Percentiles rank a stretch among this genome's conserved stretches.
Conservation (phyloP, 2,797 vertebrate genomes). For the Sebastes steindachneri region DNA sequence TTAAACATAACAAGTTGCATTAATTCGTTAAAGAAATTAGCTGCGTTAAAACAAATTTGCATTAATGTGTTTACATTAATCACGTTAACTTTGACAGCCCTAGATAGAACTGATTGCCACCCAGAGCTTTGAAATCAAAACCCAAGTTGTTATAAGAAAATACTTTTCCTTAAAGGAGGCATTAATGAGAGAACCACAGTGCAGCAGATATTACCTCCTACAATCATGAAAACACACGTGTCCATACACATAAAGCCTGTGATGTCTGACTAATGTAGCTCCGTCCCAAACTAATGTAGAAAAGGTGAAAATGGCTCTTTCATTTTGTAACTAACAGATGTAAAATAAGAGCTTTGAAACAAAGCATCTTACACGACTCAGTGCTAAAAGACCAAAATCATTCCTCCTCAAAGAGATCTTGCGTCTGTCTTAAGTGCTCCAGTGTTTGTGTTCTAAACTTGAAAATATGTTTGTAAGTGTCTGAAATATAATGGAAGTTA, state of each 20-base stretch:
- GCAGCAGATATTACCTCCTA: neutral
- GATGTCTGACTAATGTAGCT: conserved; percentile 2
- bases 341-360: conserved; percentile 16
- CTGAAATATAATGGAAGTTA: conserved; percentile 15
- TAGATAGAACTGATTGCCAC: neutral
- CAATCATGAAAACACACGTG: neutral
- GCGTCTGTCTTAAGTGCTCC: neutral
- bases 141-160: neutral
- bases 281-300: neutral
- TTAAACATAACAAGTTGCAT: too few species aligned
- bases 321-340: neutral
- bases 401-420: conserved; percentile 4
- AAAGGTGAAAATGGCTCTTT: conserved; percentile 27
- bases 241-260: neutral
- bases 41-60: too few species aligned
- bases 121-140: neutral
- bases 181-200: neutral
- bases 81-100: too few species aligned
- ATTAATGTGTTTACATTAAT: too few species aligned
- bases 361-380: neutral
- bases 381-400: neutral
- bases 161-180: neutral
- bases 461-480: neutral
- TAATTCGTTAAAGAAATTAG: too few species aligned
- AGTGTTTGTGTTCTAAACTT: neutral